Percentiles rank a stretch among this genome's conserved stretches.
phyloP scores from a whole-genome alignment of 2,797 vertebrate genomes.

The Parotocinclus haroldoi region DNA sequence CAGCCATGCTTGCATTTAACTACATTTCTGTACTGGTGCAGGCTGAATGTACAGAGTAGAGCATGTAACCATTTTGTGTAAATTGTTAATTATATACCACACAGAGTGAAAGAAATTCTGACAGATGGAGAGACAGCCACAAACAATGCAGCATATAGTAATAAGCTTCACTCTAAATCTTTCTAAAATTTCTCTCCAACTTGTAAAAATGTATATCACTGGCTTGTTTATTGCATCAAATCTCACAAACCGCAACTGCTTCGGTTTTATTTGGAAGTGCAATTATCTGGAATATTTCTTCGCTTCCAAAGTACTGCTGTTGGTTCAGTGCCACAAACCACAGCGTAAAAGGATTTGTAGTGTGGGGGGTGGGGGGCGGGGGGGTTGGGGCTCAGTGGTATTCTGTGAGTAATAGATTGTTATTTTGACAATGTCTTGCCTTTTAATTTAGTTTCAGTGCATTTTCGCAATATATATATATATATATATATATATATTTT shows the following conservation, averaged over 20 bases:
- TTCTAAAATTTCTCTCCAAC: neutral
- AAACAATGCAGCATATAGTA: no score
- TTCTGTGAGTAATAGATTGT: neutral
- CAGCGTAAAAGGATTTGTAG: neutral
- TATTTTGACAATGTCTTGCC: no score
- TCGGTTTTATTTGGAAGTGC: neutral
- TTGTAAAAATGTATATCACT: constrained; percentile 7
- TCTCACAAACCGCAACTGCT: neutral
- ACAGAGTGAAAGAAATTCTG: neutral
- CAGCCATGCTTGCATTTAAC: no score
- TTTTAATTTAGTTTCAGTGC: no score
- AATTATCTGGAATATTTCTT: constrained; percentile 5
- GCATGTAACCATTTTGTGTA: no score
- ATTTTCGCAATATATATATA: no score
- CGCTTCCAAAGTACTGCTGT: neutral
- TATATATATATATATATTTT: no score
- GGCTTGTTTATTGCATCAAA: constrained; percentile 11
- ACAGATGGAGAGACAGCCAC: no score
- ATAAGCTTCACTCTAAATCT: neutral
- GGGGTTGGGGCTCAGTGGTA: neutral
- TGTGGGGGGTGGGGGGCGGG: no score
- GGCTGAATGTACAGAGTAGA: no score
- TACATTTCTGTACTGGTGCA: no score
- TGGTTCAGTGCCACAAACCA: neutral
- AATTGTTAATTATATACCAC: neutral